Conservation (phyloP, 2,888 invertebrate species). For the Coenonympha glycerion region DNA sequence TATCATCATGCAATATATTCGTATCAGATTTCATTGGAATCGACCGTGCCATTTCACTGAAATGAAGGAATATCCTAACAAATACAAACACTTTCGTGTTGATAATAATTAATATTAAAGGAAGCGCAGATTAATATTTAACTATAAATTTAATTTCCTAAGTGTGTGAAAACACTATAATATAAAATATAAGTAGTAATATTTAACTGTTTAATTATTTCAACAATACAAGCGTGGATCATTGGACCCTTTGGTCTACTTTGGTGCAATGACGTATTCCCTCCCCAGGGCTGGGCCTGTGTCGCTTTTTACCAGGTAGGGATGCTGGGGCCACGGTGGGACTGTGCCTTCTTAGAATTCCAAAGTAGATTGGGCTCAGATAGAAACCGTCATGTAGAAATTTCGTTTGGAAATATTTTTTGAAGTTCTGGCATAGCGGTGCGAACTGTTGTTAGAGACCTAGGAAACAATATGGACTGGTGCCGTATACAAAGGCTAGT, state of each 20-base stretch:
- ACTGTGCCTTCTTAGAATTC: constrained; percentile 45
- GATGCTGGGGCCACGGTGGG: constrained; percentile 29
- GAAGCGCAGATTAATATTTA: too few species aligned
- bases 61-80: too few species aligned
- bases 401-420: constrained; percentile 3
- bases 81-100: too few species aligned
- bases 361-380: constrained; percentile 19
- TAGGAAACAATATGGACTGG: too few species aligned
- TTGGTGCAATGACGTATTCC: background rate
- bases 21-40: too few species aligned
- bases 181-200: too few species aligned
- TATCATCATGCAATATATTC: too few species aligned
- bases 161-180: too few species aligned
- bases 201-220: background rate
- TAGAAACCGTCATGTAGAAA: constrained; percentile 6
- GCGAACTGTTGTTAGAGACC: background rate
- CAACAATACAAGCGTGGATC: background rate
- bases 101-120: too few species aligned
- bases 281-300: background rate
- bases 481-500: too few species aligned
- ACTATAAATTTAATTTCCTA: too few species aligned
- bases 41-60: too few species aligned
- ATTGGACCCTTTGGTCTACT: background rate
- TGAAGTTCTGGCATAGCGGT: background rate
- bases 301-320: constrained; percentile 18